A percentile compares a stretch with the other conserved stretches of the same genome.
Evolutionary conservation across 2,888 invertebrate genomes (phyloP).

Genomic region (Drepana falcataria): DNA sequence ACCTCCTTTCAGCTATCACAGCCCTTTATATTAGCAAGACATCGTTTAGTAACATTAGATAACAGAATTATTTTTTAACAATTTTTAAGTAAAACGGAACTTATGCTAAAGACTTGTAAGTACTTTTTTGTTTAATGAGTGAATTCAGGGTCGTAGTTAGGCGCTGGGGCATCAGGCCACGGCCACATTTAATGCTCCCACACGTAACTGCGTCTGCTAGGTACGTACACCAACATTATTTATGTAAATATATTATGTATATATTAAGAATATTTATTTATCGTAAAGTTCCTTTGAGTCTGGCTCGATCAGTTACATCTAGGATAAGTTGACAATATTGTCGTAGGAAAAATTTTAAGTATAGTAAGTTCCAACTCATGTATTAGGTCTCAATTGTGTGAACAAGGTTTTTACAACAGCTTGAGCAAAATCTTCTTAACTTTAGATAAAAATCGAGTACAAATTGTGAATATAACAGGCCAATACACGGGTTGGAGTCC

Average conservation of each 20-base stretch:
- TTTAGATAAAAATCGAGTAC: constrained; percentile 19
- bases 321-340: background rate
- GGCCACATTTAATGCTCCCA: background rate
- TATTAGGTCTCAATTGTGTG: constrained; percentile 3
- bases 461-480: constrained; percentile 21
- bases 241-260: background rate
- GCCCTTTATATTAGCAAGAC: constrained; percentile 59
- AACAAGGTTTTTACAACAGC: constrained; percentile 3
- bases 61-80: constrained; percentile 44
- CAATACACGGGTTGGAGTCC: constrained; percentile 31
- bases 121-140: constrained; percentile 32
- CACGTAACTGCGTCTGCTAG: background rate
- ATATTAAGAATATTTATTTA: background rate
- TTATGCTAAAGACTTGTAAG: constrained; percentile 35
- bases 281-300: constrained; percentile 18
- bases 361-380: constrained; percentile 18
- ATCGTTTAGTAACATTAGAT: constrained; percentile 48
- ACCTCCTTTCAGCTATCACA: constrained; percentile 64
- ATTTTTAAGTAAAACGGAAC: constrained; percentile 49
- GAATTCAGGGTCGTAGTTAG: constrained; percentile 19
- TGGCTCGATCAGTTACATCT: constrained; percentile 14
- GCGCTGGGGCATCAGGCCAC: constrained; percentile 4
- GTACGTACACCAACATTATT: background rate
- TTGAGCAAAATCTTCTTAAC: constrained; percentile 23
- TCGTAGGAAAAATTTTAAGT: background rate